Conservation (phyloP, 2,888 invertebrate species). For the Macrophya alboannulata region DNA sequence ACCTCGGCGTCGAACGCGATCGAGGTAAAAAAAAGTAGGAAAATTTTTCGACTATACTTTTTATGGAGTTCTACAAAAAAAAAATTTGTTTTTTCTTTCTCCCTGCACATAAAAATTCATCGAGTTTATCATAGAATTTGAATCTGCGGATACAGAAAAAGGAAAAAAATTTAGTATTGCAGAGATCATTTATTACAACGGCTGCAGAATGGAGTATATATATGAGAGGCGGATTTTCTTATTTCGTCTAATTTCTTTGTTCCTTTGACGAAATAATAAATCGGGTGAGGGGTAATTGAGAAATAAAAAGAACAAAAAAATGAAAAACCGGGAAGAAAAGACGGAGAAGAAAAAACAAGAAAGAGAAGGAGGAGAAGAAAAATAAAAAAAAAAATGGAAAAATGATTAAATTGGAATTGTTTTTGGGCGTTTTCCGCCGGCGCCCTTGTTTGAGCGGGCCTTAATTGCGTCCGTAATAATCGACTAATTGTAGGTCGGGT, state of each 20-base stretch:
- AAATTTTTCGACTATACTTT: background rate
- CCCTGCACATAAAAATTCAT: no score
- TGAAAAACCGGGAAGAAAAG: background rate
- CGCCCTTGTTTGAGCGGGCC: conserved; percentile 21
- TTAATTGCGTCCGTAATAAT: conserved; percentile 43
- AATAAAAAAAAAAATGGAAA: background rate
- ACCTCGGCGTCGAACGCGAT: background rate
- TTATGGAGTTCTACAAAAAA: no score
- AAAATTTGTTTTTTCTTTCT: no score
- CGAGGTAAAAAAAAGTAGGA: background rate
- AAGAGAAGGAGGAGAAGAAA: background rate
- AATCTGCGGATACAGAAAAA: no score
- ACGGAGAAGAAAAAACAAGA: background rate
- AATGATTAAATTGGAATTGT: conserved; percentile 27
- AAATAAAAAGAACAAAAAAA: background rate
- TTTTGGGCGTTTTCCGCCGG: conserved; percentile 6
- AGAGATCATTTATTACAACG: no score
- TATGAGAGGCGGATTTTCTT: background rate
- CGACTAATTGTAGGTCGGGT: conserved; percentile 48
- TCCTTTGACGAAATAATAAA: background rate
- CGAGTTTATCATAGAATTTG: no score
- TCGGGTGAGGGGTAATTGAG: background rate
- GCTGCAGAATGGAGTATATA: no score
- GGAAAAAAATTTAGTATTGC: no score
- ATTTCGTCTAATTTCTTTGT: background rate